Evolutionary conservation across 2,113 vertebrate genomes (phyloP).

Genomic region (Macaca fascicularis): DNA sequence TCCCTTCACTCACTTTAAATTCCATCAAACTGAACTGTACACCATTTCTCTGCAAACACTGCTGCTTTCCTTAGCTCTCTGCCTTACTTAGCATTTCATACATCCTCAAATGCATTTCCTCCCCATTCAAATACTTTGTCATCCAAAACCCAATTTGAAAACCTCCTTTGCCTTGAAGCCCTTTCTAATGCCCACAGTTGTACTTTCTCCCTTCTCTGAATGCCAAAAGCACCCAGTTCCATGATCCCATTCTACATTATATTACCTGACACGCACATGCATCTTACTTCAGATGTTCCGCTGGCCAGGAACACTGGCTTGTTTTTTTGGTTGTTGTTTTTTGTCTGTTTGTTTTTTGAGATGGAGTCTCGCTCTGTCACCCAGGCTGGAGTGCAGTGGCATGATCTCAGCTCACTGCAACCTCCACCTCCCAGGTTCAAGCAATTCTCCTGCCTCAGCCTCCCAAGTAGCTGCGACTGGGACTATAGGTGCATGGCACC

Average conservation of each 20-base stretch:
- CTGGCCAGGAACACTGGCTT: accelerated
- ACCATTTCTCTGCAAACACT: neutral
- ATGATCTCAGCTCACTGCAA: no score
- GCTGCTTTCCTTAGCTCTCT: neutral
- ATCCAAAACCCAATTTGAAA: neutral
- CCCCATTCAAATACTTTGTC: neutral
- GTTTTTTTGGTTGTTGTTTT: no score
- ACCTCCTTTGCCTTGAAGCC: neutral
- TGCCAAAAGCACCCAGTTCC: neutral
- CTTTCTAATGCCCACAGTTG: neutral
- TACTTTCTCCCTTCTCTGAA: neutral
- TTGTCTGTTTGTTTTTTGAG: no score
- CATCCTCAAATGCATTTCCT: neutral
- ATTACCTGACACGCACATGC: accelerated
- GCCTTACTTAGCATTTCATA: neutral
- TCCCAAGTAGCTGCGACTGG: no score
- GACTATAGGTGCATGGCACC: no score
- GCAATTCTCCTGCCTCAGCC: no score
- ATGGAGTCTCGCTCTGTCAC: no score
- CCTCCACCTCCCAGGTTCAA: no score
- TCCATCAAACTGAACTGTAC: neutral
- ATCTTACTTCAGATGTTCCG: neutral
- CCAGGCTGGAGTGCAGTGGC: no score
- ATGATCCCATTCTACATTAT: neutral
- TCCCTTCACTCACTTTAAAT: neutral